Percentiles rank a stretch among this genome's conserved stretches.
These are phyloP conservation scores for Gambusia yucatana DNA, from an alignment of 2,797 vertebrate species.

Conservation along the genomic window DNA sequence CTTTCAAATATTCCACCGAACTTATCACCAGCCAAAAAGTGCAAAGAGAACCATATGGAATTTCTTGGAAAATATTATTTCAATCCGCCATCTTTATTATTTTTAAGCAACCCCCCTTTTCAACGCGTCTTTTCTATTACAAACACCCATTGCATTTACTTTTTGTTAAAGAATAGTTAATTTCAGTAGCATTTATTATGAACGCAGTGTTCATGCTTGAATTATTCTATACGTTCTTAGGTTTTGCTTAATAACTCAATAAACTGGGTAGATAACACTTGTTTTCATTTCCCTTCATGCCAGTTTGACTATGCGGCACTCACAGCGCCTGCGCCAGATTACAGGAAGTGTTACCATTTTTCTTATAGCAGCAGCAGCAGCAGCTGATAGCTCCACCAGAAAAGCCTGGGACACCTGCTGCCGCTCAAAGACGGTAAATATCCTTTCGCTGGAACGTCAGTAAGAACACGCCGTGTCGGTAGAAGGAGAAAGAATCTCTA, in stretches of 20 bases:
- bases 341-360: slow-evolving; percentile 77
- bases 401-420: slow-evolving; percentile 36
- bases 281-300: not conserved
- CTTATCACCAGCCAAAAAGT: not conserved
- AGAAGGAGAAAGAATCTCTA: rapidly evolving
- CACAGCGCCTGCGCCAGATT: slow-evolving; percentile 72
- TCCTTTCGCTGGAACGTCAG: not conserved
- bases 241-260: not conserved
- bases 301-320: slow-evolving; percentile 59
- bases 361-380: slow-evolving; percentile 63
- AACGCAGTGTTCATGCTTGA: not conserved
- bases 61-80: not conserved
- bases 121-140: not conserved
- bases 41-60: not conserved
- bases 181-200: not conserved
- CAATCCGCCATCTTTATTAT: not conserved
- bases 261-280: not conserved
- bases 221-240: not conserved
- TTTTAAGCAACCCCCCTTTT: not conserved
- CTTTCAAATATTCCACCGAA: not conserved
- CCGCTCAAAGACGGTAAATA: slow-evolving; percentile 66
- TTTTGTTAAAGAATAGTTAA: not conserved
- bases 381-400: slow-evolving; percentile 79
- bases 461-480: rapidly evolving
- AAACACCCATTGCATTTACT: not conserved